Evolutionary conservation across 2,797 vertebrate genomes (phyloP).

Genomic region (Takifugu rubripes): DNA sequence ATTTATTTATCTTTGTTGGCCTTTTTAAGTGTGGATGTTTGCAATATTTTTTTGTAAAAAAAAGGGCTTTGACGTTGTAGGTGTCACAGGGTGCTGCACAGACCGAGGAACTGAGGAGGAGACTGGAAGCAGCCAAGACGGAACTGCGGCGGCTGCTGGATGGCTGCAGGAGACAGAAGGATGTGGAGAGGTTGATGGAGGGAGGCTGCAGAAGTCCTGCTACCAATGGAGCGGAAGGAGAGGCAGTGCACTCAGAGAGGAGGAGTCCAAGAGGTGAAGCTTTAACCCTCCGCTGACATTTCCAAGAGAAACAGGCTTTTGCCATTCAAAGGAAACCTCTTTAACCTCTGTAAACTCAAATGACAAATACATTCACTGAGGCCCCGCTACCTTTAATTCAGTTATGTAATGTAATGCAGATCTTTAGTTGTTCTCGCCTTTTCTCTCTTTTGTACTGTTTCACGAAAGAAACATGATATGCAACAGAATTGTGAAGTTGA

Average conservation of each 20-base stretch:
- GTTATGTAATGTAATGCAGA: neutral
- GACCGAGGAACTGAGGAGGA: constrained; percentile 52
- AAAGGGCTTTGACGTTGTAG: constrained; percentile 6
- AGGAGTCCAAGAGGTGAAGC: constrained; percentile 46
- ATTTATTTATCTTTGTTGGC: too few relatives aligned
- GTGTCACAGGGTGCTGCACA: constrained; percentile 44
- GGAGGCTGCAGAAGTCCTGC: neutral
- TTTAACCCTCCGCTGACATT: neutral
- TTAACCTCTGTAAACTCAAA: too few relatives aligned
- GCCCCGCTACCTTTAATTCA: too few relatives aligned
- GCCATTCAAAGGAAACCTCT: too few relatives aligned
- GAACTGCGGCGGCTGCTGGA: constrained; percentile 52
- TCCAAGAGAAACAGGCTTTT: neutral
- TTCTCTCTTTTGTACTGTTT: neutral
- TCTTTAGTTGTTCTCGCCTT: neutral
- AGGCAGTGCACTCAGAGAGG: constrained; percentile 10
- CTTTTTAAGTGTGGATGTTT: neutral
- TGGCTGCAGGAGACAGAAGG: constrained; percentile 20
- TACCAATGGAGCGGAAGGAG: constrained; percentile 1
- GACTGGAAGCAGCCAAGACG: constrained; percentile 48
- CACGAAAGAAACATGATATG: neutral
- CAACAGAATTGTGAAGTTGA: neutral
- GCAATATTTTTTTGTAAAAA: neutral
- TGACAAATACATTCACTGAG: too few relatives aligned
- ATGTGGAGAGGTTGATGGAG: constrained; percentile 10